Conservation (phyloP, 2,888 invertebrate species). For the Coelinius sp. region DNA sequence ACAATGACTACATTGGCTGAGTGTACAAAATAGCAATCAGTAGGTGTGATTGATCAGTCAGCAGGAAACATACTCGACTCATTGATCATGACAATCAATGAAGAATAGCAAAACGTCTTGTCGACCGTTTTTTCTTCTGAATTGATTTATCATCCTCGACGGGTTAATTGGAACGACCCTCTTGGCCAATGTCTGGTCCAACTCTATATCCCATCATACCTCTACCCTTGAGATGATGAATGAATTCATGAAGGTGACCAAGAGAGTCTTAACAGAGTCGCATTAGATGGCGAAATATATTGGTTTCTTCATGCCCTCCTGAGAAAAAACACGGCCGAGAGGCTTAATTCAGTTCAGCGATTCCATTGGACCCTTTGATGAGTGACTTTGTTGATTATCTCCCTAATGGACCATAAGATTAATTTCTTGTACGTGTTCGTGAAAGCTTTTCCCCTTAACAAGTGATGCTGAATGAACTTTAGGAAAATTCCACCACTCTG, state of each 20-base stretch:
- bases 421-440: background rate
- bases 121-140: too few species aligned
- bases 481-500: background rate
- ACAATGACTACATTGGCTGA: background rate
- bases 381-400: background rate
- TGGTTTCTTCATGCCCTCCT: background rate
- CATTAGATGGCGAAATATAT: background rate
- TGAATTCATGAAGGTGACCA: constrained; percentile 5
- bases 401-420: background rate
- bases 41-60: background rate
- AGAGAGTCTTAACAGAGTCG: background rate
- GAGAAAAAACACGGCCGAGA: background rate
- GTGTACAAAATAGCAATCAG: background rate
- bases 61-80: too few species aligned
- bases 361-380: background rate
- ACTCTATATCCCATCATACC: background rate
- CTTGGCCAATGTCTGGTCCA: background rate
- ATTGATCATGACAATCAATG: too few species aligned
- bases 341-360: background rate
- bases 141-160: too few species aligned
- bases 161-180: background rate
- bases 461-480: background rate
- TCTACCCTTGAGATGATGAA: constrained; percentile 9
- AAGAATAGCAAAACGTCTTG: too few species aligned
- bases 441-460: background rate